Evolutionary conservation across 2,797 vertebrate species (phyloP).

Genomic region (Pristis pectinata): DNA sequence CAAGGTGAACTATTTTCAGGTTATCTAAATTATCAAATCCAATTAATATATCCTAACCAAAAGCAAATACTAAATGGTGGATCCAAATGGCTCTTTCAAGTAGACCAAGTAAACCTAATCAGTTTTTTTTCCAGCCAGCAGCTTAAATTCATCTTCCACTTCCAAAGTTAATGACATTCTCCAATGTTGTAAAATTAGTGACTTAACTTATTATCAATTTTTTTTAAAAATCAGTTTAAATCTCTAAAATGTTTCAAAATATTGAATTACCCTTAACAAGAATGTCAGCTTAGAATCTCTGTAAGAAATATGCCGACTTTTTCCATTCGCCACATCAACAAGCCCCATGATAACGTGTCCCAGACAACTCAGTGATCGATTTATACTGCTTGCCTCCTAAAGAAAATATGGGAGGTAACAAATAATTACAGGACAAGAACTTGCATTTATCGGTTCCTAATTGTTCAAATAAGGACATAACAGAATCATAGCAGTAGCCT

Average conservation of each 20-base stretch:
- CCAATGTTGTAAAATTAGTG: too few relatives aligned
- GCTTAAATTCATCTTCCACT: not conserved
- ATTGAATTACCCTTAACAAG: constrained; percentile 67
- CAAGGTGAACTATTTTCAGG: too few relatives aligned
- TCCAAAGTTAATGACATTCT: not conserved
- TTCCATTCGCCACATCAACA: constrained; percentile 86
- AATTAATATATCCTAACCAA: too few relatives aligned
- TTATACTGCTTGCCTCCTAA: constrained; percentile 93
- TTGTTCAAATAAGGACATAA: not conserved
- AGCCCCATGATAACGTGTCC: constrained; percentile 91
- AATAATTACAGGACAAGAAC: constrained; percentile 16
- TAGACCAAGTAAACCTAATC: too few relatives aligned
- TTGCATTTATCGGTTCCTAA: too few relatives aligned
- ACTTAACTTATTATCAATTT: not conserved
- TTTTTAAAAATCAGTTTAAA: not conserved
- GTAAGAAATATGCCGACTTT: constrained; percentile 86
- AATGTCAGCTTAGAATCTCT: constrained; percentile 94
- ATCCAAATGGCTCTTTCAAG: too few relatives aligned
- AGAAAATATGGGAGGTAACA: constrained; percentile 36
- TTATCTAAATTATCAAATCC: too few relatives aligned
- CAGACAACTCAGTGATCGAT: constrained; percentile 85
- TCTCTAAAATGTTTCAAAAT: not conserved
- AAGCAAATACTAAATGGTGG: too few relatives aligned
- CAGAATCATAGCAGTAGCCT: too few relatives aligned
- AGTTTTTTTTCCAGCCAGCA: not conserved